These are phyloP conservation scores for Callyntrura guangdongensis DNA, from an alignment of 2,888 invertebrate species.

Conservation along the genomic window DNA sequence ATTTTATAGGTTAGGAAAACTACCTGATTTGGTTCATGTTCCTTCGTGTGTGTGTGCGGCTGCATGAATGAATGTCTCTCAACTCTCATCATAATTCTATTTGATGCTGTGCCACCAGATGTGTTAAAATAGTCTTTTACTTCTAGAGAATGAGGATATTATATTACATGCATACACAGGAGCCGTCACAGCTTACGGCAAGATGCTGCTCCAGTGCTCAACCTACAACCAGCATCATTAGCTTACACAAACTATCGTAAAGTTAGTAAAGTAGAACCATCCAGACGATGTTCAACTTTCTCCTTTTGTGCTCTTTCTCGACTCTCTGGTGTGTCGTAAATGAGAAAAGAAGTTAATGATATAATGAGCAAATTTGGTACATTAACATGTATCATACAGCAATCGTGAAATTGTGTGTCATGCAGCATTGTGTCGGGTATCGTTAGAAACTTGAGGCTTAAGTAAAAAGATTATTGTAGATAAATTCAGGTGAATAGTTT, in stretches of 20 bases:
- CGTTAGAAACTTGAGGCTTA: not conserved
- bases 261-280: not conserved
- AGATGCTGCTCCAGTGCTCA: constrained; percentile 35
- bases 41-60: not conserved
- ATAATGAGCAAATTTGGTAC: constrained; percentile 74
- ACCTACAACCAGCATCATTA: constrained; percentile 51
- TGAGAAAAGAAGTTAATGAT: constrained; percentile 75
- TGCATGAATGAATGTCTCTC: constrained; percentile 55
- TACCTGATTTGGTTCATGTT: constrained; percentile 52
- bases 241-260: constrained; percentile 14
- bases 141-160: constrained; percentile 2
- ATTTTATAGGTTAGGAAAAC: constrained; percentile 65
- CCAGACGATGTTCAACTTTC: constrained; percentile 10
- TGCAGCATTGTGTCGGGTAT: not conserved
- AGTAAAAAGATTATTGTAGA: not conserved
- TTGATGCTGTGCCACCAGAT: constrained; percentile 75
- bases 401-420: constrained; percentile 49
- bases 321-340: constrained; percentile 53
- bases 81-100: constrained; percentile 78
- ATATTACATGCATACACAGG: constrained; percentile 39
- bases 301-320: constrained; percentile 47
- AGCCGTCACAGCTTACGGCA: constrained; percentile 55
- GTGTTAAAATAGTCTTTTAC: constrained; percentile 71
- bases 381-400: constrained; percentile 73
- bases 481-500: not conserved